Evolutionary conservation across 2,113 vertebrate genomes (phyloP), one percentile per base, ranked within the genome.

Genomic region (Choloepus hoffmanni): DNA sequence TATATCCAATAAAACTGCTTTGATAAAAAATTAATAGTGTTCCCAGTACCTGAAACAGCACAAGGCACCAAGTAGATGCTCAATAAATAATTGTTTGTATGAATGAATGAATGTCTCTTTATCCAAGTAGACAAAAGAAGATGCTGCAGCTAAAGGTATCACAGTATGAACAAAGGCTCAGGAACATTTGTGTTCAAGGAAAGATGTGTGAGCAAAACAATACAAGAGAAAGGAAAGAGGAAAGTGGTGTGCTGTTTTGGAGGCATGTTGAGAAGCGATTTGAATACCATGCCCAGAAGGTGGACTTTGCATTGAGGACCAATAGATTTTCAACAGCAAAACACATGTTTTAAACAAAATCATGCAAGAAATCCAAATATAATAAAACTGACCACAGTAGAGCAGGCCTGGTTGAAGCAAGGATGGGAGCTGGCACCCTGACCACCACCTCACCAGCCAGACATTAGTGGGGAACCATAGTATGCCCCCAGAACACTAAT

Each of bases 191-290:
- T 73, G 26, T 83, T 90, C 62, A 87, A 94, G 48, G 43, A 53
- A 62, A 43, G 63, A 84, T 73, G n/a, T 87, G 58, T 72, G 40
- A 95, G 30, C 7, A 74, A 93, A 93, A 84, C n/a, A 67, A 63
- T 5, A 63, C 13, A 45, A 63, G 48, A 21, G 36, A 91, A 62
- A 77, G 76, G n/a, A 62, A 55, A 67, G 24, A 85, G 62, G 58
- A 78, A 55, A 48, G n/a, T 1, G 28, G 24, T 1, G 16, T 0
- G 3, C 11, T 48, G 33, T 16, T 55, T 16, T 48, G 21, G 68
- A 90, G 58, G 19, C 18, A 26, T 26, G 21, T 79, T 50, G 40
- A 62, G 26, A 67, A 90, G 36, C 40, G 30, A 28, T 53, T 53
- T 58, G 26, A 62, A 23, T 16, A 50, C 36, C n/a, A 26, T 19